Percentiles rank a stretch among this genome's conserved stretches.
phyloP scores from a whole-genome alignment of 2,113 vertebrate genomes.

The Bufo gargarizans region DNA sequence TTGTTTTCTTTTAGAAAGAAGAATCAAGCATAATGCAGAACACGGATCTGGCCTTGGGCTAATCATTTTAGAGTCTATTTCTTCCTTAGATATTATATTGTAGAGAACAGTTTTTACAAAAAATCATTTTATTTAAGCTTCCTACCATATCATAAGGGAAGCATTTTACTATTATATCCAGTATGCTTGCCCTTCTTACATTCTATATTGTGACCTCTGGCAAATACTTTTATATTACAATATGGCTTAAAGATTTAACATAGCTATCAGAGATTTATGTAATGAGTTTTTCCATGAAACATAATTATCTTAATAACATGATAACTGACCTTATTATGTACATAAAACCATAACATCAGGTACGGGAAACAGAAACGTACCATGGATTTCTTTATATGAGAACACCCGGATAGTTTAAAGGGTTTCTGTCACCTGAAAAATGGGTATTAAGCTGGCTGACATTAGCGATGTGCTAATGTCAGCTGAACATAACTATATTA shows the following conservation, averaged over 20 bases:
- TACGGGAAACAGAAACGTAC: neutral
- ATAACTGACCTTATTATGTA: slow-evolving; percentile 1
- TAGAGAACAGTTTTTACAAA: neutral
- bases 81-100: neutral
- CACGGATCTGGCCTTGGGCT: neutral
- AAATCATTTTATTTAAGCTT: slow-evolving; percentile 3
- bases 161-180: neutral
- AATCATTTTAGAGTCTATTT: slow-evolving; percentile 10
- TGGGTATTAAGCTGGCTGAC: too few relatives aligned
- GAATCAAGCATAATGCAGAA: neutral
- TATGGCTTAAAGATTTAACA: neutral
- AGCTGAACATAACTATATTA: too few relatives aligned
- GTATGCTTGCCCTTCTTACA: slow-evolving; percentile 1
- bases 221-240: neutral
- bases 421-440: too few relatives aligned
- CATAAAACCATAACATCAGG: neutral
- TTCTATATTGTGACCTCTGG: neutral
- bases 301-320: slow-evolving; percentile 2
- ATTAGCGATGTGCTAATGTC: too few relatives aligned
- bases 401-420: neutral
- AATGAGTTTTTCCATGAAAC: neutral
- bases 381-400: neutral
- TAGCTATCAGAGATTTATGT: neutral
- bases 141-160: slow-evolving; percentile 6
- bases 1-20: slow-evolving; percentile 2